These are phyloP conservation scores for Oligia latruncula DNA, from an alignment of 2,888 invertebrate species.

Conservation along the genomic window DNA sequence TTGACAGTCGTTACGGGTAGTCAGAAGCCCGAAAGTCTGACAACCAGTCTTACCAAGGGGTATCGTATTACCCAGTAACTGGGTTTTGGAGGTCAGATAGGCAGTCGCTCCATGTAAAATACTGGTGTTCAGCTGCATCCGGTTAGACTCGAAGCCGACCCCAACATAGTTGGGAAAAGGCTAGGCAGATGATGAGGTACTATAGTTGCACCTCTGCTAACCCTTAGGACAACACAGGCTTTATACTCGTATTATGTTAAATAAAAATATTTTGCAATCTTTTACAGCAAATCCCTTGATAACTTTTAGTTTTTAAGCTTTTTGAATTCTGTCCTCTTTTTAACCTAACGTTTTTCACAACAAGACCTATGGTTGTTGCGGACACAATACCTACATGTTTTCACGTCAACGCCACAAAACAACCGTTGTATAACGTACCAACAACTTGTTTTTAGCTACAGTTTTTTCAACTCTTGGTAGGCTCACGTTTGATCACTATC, in stretches of 20 bases:
- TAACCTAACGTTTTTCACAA: not conserved
- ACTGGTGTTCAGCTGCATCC: too few relatives aligned
- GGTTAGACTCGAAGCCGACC: too few relatives aligned
- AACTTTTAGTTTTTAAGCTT: not conserved
- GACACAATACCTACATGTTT: not conserved
- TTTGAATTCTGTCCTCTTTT: not conserved
- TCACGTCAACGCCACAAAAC: not conserved
- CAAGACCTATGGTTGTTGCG: not conserved
- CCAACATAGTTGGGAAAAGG: too few relatives aligned
- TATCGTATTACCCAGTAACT: too few relatives aligned
- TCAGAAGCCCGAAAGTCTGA: too few relatives aligned
- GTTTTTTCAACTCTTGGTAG: not conserved
- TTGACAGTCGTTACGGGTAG: too few relatives aligned
- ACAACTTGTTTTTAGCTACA: not conserved
- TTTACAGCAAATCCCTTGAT: not conserved
- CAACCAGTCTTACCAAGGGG: too few relatives aligned
- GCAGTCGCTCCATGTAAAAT: too few relatives aligned
- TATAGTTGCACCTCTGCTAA: not conserved
- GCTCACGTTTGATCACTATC: not conserved
- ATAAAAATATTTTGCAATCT: not conserved
- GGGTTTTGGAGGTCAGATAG: too few relatives aligned
- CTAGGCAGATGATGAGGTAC: too few relatives aligned
- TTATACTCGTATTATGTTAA: not conserved
- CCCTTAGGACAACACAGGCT: not conserved
- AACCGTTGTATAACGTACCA: not conserved